A percentile compares a stretch with the other conserved stretches of the same genome.
phyloP scores from a whole-genome alignment of 2,888 invertebrate genomes.

The Drosophila rubida region DNA sequence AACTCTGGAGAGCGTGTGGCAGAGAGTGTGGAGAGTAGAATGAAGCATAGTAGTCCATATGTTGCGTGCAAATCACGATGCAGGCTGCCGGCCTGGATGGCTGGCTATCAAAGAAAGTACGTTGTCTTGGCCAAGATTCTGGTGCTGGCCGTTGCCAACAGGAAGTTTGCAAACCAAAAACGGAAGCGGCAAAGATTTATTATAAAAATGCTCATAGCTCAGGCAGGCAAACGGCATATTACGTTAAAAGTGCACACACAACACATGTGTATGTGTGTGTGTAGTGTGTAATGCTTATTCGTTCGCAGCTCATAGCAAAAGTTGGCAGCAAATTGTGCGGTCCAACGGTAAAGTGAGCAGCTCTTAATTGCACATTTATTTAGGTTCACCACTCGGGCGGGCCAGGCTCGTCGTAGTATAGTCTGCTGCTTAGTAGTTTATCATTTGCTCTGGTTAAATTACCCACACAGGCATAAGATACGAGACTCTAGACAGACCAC shows the following conservation, averaged over 20 bases:
- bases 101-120: conserved; percentile 40
- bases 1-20: conserved; percentile 22
- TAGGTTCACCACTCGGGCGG: conserved; percentile 70
- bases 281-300: conserved; percentile 32
- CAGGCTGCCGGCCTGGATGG: conserved; percentile 26
- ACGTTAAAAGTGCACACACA: conserved; percentile 73
- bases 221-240: conserved; percentile 76
- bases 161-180: conserved; percentile 81
- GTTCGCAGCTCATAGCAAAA: conserved; percentile 45
- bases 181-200: conserved; percentile 80
- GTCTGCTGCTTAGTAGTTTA: conserved; percentile 80
- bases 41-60: conserved; percentile 59
- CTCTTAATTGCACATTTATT: conserved; percentile 84
- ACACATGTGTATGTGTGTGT: conserved; percentile 6
- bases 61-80: conserved; percentile 79
- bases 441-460: conserved; percentile 80
- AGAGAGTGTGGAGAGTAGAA: background rate
- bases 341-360: conserved; percentile 79
- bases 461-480: conserved; percentile 42
- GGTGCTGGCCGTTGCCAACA: conserved; percentile 66
- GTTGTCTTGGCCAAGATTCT: conserved; percentile 61
- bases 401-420: conserved; percentile 39
- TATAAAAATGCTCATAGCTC: conserved; percentile 81
- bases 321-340: conserved; percentile 80
- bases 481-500: conserved; percentile 21